Conservation (phyloP, 2,888 invertebrate species). For the Peribatodes rhomboidaria region DNA sequence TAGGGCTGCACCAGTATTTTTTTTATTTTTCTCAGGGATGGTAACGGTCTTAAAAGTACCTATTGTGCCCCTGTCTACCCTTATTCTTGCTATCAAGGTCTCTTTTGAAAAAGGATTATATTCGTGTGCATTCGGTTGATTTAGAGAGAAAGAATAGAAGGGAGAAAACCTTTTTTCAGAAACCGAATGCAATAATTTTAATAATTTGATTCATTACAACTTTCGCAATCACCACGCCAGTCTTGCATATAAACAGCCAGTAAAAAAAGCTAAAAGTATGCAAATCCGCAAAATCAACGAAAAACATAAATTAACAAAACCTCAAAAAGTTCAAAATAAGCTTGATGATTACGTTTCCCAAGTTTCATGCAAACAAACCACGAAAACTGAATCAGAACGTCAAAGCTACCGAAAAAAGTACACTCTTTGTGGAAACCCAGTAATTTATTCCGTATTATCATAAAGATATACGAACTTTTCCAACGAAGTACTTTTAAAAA, state of each 20-base stretch:
- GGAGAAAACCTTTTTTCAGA: too few relatives aligned
- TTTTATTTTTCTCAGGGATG: too few relatives aligned
- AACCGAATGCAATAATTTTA: too few relatives aligned
- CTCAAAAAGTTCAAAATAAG: background rate
- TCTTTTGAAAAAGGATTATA: too few relatives aligned
- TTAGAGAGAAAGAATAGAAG: too few relatives aligned
- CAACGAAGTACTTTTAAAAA: conserved; percentile 28
- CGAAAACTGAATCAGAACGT: conserved; percentile 27
- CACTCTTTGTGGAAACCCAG: conserved; percentile 14
- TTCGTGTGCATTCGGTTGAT: too few relatives aligned
- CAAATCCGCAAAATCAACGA: conserved; percentile 2
- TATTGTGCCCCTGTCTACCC: too few relatives aligned
- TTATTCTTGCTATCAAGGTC: too few relatives aligned
- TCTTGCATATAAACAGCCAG: background rate
- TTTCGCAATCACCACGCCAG: background rate
- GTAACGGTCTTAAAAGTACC: too few relatives aligned
- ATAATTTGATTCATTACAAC: too few relatives aligned
- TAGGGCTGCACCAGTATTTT: too few relatives aligned
- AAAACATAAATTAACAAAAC: background rate
- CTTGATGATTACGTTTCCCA: conserved; percentile 6
- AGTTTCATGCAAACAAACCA: conserved; percentile 8
- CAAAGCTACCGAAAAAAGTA: conserved; percentile 28
- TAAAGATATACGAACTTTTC: conserved; percentile 28
- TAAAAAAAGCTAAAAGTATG: background rate
- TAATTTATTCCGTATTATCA: conserved; percentile 38